Evolutionary conservation across 2,888 invertebrate species (phyloP).

Genomic region (Amblyteles armatorius): DNA sequence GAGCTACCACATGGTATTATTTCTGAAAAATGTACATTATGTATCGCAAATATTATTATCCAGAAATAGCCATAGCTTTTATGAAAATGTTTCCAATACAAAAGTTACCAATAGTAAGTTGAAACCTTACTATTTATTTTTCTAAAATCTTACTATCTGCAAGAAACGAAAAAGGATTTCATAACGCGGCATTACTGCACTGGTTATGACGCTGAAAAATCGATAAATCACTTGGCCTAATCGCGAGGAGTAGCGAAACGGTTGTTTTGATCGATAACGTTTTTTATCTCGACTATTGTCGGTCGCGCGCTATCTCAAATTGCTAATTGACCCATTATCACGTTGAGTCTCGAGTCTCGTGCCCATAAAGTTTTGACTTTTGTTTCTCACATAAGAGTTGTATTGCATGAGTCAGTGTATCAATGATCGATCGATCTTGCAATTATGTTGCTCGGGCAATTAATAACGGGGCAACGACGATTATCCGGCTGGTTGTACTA

Average conservation of each 20-base stretch:
- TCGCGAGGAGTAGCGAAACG: background rate
- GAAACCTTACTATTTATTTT: background rate
- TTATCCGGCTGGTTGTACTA: slow-evolving; percentile 16
- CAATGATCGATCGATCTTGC: slow-evolving; percentile 37
- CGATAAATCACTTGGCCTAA: slow-evolving; percentile 22
- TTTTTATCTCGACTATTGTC: slow-evolving; percentile 35
- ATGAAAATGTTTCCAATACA: too few species aligned
- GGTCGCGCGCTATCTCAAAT: slow-evolving; percentile 17
- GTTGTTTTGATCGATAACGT: background rate
- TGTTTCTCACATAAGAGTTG: background rate
- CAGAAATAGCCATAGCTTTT: too few species aligned
- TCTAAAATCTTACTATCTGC: background rate
- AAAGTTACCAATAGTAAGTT: too few species aligned
- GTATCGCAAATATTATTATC: too few species aligned
- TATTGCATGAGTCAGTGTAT: background rate
- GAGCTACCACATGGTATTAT: too few species aligned
- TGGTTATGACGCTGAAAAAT: background rate
- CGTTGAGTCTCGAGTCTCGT: slow-evolving; percentile 21
- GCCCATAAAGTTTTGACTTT: slow-evolving; percentile 2
- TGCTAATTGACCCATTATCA: slow-evolving; percentile 40
- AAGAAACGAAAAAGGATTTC: background rate
- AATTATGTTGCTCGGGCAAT: slow-evolving; percentile 22
- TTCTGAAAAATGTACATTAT: too few species aligned
- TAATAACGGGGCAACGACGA: slow-evolving; percentile 31
- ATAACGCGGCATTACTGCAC: background rate